These are phyloP conservation scores for Gonioctena quinquepunctata DNA, from an alignment of 1,140 invertebrate genomes.

Conservation along the genomic window DNA sequence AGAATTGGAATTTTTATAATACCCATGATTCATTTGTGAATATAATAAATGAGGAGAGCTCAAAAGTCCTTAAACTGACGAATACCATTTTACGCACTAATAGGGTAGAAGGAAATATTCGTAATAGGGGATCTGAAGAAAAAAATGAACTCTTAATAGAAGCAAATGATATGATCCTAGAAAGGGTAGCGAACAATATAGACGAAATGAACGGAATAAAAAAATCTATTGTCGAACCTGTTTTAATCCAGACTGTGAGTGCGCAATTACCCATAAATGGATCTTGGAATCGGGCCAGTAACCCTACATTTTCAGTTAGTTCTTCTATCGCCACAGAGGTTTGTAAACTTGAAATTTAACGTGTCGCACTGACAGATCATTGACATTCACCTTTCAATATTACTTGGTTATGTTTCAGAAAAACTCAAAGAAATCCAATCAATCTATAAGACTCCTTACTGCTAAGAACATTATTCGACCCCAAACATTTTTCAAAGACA, in stretches of 20 bases:
- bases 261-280: conserved; percentile 49
- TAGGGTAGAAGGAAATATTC: conserved; percentile 65
- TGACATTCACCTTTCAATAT: not conserved
- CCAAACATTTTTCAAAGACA: conserved; percentile 82
- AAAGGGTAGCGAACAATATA: conserved; percentile 73
- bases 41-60: conserved; percentile 63
- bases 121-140: conserved; percentile 65
- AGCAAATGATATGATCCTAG: conserved; percentile 80
- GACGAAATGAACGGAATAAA: conserved; percentile 73
- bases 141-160: conserved; percentile 76
- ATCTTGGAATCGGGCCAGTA: conserved; percentile 52
- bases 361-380: not conserved
- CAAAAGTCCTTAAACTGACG: conserved; percentile 60
- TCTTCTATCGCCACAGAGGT: conserved; percentile 17
- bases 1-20: conserved; percentile 70
- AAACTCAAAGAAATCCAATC: not conserved
- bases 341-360: conserved; percentile 18
- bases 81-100: conserved; percentile 64
- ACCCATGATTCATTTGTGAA: conserved; percentile 71
- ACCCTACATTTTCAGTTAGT: conserved; percentile 45
- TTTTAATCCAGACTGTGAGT: conserved; percentile 56
- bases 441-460: conserved; percentile 65
- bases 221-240: conserved; percentile 58
- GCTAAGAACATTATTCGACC: conserved; percentile 80
- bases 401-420: conserved; percentile 5